These are phyloP conservation scores for Athene cunicularia DNA, from an alignment of 2,113 vertebrate species.

Conservation along the genomic window DNA sequence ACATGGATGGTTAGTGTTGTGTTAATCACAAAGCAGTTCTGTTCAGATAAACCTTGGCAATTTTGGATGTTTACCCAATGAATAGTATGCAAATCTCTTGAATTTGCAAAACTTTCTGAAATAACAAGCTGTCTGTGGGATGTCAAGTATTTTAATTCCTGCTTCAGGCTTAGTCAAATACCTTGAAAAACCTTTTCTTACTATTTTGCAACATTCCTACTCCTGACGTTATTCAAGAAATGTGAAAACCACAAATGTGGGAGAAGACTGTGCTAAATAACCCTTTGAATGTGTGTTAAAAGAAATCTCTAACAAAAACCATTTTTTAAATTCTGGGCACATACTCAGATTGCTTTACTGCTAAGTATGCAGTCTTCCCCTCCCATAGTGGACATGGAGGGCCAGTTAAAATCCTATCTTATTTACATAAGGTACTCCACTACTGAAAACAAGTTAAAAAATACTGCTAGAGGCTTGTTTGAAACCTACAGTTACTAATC, in stretches of 20 bases:
- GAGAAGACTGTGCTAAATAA: neutral
- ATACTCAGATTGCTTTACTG: neutral
- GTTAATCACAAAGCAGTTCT: neutral
- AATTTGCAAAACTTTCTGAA: neutral
- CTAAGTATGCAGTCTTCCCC: neutral
- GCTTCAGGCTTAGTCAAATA: neutral
- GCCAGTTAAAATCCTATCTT: neutral
- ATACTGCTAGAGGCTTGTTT: neutral
- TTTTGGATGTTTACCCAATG: neutral
- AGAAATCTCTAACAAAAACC: neutral
- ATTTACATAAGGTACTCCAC: neutral
- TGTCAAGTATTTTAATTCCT: neutral
- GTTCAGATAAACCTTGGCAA: neutral
- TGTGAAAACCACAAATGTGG: neutral
- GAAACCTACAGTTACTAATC: neutral
- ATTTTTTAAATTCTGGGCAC: neutral
- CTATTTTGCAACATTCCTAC: neutral
- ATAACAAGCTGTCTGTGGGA: neutral
- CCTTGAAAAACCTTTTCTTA: neutral
- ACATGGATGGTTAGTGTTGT: neutral
- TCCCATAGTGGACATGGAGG: accelerated
- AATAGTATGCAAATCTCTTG: neutral
- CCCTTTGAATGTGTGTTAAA: neutral
- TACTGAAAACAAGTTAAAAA: neutral
- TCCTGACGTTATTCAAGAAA: neutral